These are phyloP conservation scores for Dinoponera quadriceps DNA, from an alignment of 1,140 invertebrate genomes.

Conservation along the genomic window DNA sequence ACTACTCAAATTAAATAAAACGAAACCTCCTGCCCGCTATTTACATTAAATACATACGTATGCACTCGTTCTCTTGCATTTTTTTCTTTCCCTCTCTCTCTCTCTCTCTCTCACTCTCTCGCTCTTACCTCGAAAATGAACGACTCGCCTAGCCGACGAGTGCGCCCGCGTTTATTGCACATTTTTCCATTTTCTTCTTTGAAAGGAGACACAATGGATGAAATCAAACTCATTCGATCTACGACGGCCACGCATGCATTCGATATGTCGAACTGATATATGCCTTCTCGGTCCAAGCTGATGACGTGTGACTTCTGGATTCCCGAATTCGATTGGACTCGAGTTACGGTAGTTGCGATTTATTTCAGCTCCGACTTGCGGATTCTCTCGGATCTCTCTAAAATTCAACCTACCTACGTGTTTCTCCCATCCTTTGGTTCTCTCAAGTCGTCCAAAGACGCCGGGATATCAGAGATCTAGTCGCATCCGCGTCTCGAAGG, in stretches of 20 bases:
- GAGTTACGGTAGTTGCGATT: neutral
- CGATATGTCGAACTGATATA: constrained; percentile 83
- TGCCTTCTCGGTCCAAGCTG: constrained; percentile 46
- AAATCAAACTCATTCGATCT: constrained; percentile 54
- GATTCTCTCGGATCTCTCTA: constrained; percentile 7
- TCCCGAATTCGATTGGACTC: neutral
- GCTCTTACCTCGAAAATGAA: constrained; percentile 25
- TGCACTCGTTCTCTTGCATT: constrained; percentile 4
- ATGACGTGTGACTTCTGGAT: constrained; percentile 12
- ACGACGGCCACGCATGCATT: constrained; percentile 66
- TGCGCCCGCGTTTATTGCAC: constrained; percentile 46
- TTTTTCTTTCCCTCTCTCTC: neutral
- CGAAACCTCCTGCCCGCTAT: constrained; percentile 77
- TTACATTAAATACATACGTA: constrained; percentile 84
- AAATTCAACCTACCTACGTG: neutral
- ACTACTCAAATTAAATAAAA: constrained; percentile 84
- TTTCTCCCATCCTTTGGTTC: neutral
- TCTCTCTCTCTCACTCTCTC: neutral
- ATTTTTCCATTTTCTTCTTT: constrained; percentile 46
- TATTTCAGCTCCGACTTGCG: neutral
- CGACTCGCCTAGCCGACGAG: constrained; percentile 1
- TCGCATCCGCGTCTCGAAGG: constrained; percentile 9
- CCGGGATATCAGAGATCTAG: constrained; percentile 13
- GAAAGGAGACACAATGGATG: constrained; percentile 41
- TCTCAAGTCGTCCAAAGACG: neutral